phyloP scores from a whole-genome alignment of 2,888 invertebrate species.

The Pristionchus mayeri region DNA sequence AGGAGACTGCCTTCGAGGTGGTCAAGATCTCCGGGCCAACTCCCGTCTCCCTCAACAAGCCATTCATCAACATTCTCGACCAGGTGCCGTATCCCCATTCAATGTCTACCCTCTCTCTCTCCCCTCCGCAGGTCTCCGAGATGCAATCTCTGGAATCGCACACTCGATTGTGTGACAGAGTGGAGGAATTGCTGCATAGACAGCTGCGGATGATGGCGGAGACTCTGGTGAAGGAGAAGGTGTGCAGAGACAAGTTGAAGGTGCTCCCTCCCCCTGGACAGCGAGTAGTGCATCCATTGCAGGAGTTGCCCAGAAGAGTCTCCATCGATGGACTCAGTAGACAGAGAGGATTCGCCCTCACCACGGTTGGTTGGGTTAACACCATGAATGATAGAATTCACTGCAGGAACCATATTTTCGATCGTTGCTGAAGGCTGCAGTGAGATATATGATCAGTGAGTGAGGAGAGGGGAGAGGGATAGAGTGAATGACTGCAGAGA shows the following conservation, averaged over 20 bases:
- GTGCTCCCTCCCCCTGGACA: conserved; percentile 29
- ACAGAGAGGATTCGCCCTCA: conserved; percentile 57
- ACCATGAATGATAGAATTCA: conserved; percentile 17
- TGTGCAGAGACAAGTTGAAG: conserved; percentile 63
- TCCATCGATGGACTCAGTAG: conserved; percentile 55
- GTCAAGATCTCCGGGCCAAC: conserved; percentile 73
- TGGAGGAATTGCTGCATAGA: conserved; percentile 70
- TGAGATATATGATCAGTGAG: conserved; percentile 58
- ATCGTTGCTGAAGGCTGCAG: conserved; percentile 66
- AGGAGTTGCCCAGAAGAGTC: conserved; percentile 61
- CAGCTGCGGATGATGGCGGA: conserved; percentile 65
- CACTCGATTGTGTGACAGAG: conserved; percentile 63
- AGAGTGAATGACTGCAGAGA: conserved; percentile 10
- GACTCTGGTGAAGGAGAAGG: conserved; percentile 65
- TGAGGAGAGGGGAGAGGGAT: background rate
- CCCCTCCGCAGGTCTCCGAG: conserved; percentile 60
- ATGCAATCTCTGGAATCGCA: conserved; percentile 66
- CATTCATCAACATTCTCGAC: conserved; percentile 76
- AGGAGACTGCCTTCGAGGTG: conserved; percentile 60
- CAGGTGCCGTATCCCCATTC: conserved; percentile 61
- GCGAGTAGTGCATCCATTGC: background rate
- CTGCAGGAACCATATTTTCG: conserved; percentile 73
- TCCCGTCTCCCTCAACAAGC: conserved; percentile 75
- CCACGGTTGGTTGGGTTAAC: conserved; percentile 48
- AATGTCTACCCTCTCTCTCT: background rate